Evolutionary conservation across 2,888 invertebrate genomes (phyloP).

Genomic region (Drosophila rellima): DNA sequence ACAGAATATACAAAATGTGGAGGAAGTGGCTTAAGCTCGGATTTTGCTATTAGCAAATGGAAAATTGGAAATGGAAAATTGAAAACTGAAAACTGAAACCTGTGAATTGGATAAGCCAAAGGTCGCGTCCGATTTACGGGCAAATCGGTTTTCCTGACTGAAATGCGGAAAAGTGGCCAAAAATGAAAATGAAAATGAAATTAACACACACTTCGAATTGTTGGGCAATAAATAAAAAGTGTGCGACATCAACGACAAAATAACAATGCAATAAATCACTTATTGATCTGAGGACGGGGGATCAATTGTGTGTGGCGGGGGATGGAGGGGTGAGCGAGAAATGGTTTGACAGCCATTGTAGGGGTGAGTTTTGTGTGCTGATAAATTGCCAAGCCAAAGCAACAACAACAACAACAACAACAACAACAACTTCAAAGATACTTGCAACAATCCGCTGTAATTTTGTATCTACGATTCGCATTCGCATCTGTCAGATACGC

Average conservation of each 20-base stretch:
- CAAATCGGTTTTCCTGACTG: slow-evolving; percentile 35
- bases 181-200: slow-evolving; percentile 70
- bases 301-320: not conserved
- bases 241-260: slow-evolving; percentile 78
- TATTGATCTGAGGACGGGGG: slow-evolving; percentile 46
- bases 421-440: slow-evolving; percentile 34
- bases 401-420: slow-evolving; percentile 37
- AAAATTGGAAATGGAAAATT: slow-evolving; percentile 22
- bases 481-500: slow-evolving; percentile 70
- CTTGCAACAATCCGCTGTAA: slow-evolving; percentile 46
- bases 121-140: slow-evolving; percentile 5
- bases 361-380: slow-evolving; percentile 42
- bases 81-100: slow-evolving; percentile 27
- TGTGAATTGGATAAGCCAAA: slow-evolving; percentile 33
- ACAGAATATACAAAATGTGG: not conserved
- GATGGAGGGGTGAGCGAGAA: not conserved
- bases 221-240: slow-evolving; percentile 55
- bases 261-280: slow-evolving; percentile 78
- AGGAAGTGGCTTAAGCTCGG: slow-evolving; percentile 14
- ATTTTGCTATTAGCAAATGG: slow-evolving; percentile 31
- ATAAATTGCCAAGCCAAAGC: slow-evolving; percentile 67
- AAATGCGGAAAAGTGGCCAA: slow-evolving; percentile 26
- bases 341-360: slow-evolving; percentile 18
- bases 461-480: slow-evolving; percentile 26
- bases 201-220: slow-evolving; percentile 72